Evolutionary conservation across 1,140 invertebrate species (phyloP), one percentile per base, ranked within the genome.

Genomic region (Musca domestica): DNA sequence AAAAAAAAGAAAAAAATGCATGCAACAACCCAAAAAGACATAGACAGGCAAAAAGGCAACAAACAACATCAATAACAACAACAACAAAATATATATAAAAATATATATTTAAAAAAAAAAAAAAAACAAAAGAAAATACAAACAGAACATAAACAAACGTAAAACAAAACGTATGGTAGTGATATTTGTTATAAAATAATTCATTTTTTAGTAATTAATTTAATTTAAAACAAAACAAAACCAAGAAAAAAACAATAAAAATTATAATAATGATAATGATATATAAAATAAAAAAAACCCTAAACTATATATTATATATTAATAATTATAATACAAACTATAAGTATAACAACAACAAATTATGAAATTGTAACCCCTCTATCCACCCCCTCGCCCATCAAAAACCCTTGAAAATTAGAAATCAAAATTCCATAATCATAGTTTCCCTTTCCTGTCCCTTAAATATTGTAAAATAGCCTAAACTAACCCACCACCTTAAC

Each of bases 151-250:
- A 34, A 61, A 20, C 17, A 61, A 41, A 41, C 30, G 17, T 19
- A 34, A 10, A 19, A 61, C 30, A 41, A 61, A 20, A 61, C 56
- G 27, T 61, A 61, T 34, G 56, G 56, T 61, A 61, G 56, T 61
- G 56, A 61, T 61, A 61, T 61, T 61, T 61, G 56, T 61, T 61
- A 61, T 61, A 61, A 61, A 61, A 61, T 61, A 61, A 61, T 61
- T 61, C 15, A 61, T 61, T 61, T 34, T 58, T 61, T 61, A 61
- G 27, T 41, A 41, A 61, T 61, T 61, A 61, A 61, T 61, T 61
- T 61, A 61, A 61, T 19, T 41, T 61, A 61, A 61, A 27, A 30
- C 27, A 58, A 27, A 27, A 56, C 23, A 58, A 58, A 58, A 58
- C n/a, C 27, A 30, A 30, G 27, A 30, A 48, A 3, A 46, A 17